Conservation (phyloP, 1,140 invertebrate genomes). For the Theocolax elegans region DNA sequence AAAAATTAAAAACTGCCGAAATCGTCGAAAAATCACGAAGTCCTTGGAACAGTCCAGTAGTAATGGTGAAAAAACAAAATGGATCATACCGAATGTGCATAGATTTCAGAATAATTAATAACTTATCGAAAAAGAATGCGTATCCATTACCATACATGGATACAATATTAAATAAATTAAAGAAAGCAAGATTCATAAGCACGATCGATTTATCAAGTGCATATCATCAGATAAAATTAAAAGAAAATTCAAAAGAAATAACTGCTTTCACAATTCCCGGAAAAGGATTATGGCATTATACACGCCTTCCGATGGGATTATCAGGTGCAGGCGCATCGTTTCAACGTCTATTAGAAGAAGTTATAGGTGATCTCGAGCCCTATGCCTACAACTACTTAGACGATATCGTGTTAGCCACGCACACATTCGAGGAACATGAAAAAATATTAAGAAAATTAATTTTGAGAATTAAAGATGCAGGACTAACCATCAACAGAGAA, state of each 20-base stretch:
- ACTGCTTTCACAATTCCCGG: slow-evolving; percentile 51
- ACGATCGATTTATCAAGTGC: background rate
- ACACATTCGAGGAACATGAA: slow-evolving; percentile 55
- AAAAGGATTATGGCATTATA: slow-evolving; percentile 50
- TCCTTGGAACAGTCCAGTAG: too few relatives aligned
- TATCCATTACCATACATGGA: background rate
- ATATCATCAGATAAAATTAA: background rate
- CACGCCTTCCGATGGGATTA: slow-evolving; percentile 47
- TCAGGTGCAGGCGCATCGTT: slow-evolving; percentile 44
- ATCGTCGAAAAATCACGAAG: too few relatives aligned
- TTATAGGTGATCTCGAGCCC: slow-evolving; percentile 48
- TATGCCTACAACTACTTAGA: slow-evolving; percentile 49
- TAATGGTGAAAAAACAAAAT: background rate
- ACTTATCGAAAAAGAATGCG: background rate
- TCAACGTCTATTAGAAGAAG: slow-evolving; percentile 43
- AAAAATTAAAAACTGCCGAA: too few relatives aligned
- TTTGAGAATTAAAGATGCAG: background rate
- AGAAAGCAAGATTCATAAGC: background rate
- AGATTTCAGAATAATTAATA: background rate
- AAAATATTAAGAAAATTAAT: slow-evolving; percentile 40
- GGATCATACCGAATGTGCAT: background rate
- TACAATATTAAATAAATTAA: background rate
- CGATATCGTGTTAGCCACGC: slow-evolving; percentile 49
- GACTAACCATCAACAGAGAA: background rate
- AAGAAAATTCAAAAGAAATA: background rate